These are phyloP conservation scores for Caenorhabditis angaria DNA, from an alignment of 2,888 invertebrate species.

Conservation along the genomic window DNA sequence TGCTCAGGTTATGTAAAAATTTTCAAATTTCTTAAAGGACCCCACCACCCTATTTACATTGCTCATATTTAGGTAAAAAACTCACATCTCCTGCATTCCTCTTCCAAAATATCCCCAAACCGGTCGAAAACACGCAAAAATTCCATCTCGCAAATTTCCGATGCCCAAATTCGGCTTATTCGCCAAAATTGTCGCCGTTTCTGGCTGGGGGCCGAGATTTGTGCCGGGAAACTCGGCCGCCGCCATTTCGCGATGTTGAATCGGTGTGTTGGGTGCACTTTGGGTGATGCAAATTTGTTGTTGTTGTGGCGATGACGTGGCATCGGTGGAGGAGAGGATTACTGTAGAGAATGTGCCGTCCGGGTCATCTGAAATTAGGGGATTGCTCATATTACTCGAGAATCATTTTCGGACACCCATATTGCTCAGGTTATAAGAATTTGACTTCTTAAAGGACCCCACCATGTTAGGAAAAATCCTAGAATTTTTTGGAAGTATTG, in stretches of 20 bases:
- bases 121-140: slow-evolving; percentile 51
- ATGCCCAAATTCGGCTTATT: slow-evolving; percentile 19
- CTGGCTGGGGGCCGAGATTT: slow-evolving; percentile 6
- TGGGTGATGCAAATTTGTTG: slow-evolving; percentile 33
- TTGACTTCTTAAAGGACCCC: too few species aligned
- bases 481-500: too few species aligned
- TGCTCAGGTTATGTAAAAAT: not conserved
- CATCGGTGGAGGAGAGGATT: slow-evolving; percentile 31
- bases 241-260: slow-evolving; percentile 38
- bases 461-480: too few species aligned
- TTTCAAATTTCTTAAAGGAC: not conserved
- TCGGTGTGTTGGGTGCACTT: slow-evolving; percentile 48
- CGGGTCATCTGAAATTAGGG: not conserved
- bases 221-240: slow-evolving; percentile 35
- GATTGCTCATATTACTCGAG: too few species aligned
- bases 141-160: slow-evolving; percentile 27
- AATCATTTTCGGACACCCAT: not conserved
- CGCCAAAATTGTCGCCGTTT: not conserved
- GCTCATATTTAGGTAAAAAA: not conserved
- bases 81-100: slow-evolving; percentile 44
- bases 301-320: not conserved
- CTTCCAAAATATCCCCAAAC: slow-evolving; percentile 46
- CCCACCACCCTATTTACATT: not conserved
- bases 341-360: slow-evolving; percentile 29
- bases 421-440: too few species aligned